These are phyloP conservation scores for Sylvicapra grimmia DNA, from an alignment of 2,113 vertebrate genomes.

Conservation along the genomic window DNA sequence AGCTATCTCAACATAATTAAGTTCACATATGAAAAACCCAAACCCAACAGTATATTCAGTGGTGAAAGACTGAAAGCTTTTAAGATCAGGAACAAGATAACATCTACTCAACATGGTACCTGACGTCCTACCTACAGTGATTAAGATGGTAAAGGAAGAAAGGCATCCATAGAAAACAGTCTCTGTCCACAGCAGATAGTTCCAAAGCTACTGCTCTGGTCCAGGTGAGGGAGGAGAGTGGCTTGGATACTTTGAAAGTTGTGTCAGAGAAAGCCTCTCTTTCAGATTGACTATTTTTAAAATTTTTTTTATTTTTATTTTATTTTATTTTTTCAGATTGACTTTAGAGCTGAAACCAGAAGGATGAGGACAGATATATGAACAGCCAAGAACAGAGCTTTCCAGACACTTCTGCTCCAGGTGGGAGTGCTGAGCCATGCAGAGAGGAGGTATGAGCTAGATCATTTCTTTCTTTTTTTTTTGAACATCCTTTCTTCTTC, in stretches of 20 bases:
- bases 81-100: neutral
- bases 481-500: neutral
- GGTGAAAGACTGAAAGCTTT: neutral
- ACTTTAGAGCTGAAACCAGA: neutral
- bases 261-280: neutral
- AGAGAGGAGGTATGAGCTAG: neutral
- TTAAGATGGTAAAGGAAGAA: neutral
- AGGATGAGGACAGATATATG: neutral
- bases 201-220: neutral
- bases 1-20: neutral
- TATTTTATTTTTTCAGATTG: neutral
- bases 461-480: neutral
- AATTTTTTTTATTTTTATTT: too few species aligned
- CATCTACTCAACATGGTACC: too few species aligned
- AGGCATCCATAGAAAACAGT: neutral
- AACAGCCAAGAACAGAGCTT: neutral
- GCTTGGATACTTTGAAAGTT: neutral
- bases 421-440: too few species aligned
- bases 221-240: neutral
- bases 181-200: neutral
- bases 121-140: neutral
- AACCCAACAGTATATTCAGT: neutral
- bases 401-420: neutral
- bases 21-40: neutral
- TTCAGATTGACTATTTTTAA: neutral